Base-by-base conservation (phyloP, 2,888 invertebrate genomes). In the Hyles lineata region DNA sequence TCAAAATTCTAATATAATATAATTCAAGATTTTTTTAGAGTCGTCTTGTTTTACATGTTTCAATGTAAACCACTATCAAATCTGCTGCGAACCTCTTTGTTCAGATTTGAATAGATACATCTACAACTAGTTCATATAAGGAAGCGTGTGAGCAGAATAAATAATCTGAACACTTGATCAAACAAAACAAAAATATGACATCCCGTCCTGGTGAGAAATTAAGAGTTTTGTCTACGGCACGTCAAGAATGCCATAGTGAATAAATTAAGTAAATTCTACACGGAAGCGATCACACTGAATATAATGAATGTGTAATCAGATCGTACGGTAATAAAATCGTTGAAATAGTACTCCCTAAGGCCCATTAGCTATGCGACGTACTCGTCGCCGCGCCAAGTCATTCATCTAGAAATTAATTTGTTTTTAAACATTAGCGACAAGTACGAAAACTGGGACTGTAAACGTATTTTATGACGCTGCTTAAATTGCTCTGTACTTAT, bases 241-340 rank as follows among this genome's bases (percentile, higher is more conserved):
- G 43, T 50, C 17, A 50, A 50, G 67, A 67, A 67, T 67, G 67
- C 63, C 58, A 32, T 67, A 55, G 35, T 63, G 72, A 72, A 72
- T 72, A 35, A 29, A 67, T 55, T 67, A 62, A 29, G 52, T 71
- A 32, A 32, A 70, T 71, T 52, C 8, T 35, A 72, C 43, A 43
- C 67, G 35, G 58, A 63, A 58, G 25, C 55, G 19, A 32, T 55
- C 55, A 61, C 55, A 21, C 61, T 43, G 72, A 17, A 72, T 72
- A 58, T 58, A 67, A 67, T 72, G 55, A 72, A 72, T 72, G 63
- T 67, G n/a, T 72, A 67, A 72, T 72, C 63, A 63, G 21, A 67
- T 58, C 35, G 63, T 67, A 25, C 58, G 58, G 55, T 25, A 58
- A 72, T 72, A 72, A 72, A 72, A 50, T 58, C 63, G 9, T 63